phyloP scores from a whole-genome alignment of 2,113 vertebrate species.

The Pagrus major region DNA sequence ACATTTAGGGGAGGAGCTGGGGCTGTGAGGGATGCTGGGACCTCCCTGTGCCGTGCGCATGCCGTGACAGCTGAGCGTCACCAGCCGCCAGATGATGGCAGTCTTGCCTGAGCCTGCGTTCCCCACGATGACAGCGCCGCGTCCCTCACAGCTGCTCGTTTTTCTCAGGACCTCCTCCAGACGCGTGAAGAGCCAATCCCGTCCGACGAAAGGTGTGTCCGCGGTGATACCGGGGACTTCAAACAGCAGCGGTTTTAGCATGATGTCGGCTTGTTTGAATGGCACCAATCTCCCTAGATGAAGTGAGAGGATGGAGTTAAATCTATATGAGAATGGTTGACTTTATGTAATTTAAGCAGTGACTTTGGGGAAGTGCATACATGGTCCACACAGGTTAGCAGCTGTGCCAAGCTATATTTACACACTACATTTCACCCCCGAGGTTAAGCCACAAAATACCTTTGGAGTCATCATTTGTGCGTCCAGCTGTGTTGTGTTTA shows the following conservation, averaged over 20 bases:
- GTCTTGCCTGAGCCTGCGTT: conserved; percentile 97
- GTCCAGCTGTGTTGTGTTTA: conserved; percentile 88
- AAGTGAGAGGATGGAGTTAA: neutral
- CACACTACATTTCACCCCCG: neutral
- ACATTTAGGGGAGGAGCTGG: conserved; percentile 90
- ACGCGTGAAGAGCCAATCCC: conserved; percentile 94
- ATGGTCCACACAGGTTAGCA: conserved; percentile 16
- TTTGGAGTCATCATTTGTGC: conserved; percentile 88
- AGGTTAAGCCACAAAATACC: conserved; percentile 77
- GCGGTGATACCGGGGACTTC: conserved; percentile 95
- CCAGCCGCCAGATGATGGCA: conserved; percentile 92
- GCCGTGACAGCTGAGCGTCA: conserved; percentile 96
- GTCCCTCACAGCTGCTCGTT: conserved; percentile 84
- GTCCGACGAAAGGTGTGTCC: conserved; percentile 93
- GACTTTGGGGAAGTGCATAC: neutral
- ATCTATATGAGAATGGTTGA: neutral
- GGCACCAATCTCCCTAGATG: conserved; percentile 89
- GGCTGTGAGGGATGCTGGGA: conserved; percentile 87
- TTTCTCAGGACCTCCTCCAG: conserved; percentile 90
- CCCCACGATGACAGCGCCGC: conserved; percentile 90
- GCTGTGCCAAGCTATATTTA: conserved; percentile 33
- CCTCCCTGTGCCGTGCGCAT: conserved; percentile 90
- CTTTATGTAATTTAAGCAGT: neutral
- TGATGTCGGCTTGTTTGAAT: conserved; percentile 95
- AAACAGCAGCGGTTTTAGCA: conserved; percentile 97